These are phyloP conservation scores for Psammodynastes pulverulentus DNA, from an alignment of 2,113 vertebrate genomes.

Conservation along the genomic window DNA sequence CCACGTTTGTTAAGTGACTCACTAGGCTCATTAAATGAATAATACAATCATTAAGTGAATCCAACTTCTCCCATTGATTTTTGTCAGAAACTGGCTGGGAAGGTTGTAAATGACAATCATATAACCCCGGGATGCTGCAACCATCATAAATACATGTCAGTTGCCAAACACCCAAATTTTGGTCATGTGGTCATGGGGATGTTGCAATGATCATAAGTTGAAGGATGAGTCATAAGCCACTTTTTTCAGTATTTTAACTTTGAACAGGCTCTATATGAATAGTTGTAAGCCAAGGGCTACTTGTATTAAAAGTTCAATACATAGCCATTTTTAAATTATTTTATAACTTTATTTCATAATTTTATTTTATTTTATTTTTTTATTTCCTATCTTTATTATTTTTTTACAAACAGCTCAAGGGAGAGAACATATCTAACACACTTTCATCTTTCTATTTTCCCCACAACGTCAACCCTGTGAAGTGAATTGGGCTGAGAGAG, in stretches of 20 bases:
- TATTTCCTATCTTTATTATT: neutral
- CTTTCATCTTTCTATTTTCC: neutral
- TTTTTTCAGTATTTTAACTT: neutral
- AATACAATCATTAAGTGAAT: too few species aligned
- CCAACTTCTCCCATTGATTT: too few species aligned
- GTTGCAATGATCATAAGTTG: neutral
- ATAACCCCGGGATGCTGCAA: neutral
- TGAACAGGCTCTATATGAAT: neutral
- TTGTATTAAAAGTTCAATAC: neutral
- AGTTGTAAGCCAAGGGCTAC: neutral
- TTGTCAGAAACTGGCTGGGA: neutral
- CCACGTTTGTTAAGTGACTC: too few species aligned
- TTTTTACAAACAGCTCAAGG: neutral
- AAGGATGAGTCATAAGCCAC: neutral
- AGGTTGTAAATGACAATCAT: neutral
- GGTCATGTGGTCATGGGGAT: neutral
- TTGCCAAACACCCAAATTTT: neutral
- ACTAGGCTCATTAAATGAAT: too few species aligned
- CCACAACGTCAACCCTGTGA: neutral
- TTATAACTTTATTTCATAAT: neutral
- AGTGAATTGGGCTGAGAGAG: neutral
- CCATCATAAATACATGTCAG: neutral
- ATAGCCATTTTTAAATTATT: neutral
- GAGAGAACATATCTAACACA: neutral
- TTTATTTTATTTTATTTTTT: neutral